A percentile compares a stretch with the other conserved stretches of the same genome.
phyloP scores from a whole-genome alignment of 2,113 vertebrate species.

The Numenius arquata region DNA sequence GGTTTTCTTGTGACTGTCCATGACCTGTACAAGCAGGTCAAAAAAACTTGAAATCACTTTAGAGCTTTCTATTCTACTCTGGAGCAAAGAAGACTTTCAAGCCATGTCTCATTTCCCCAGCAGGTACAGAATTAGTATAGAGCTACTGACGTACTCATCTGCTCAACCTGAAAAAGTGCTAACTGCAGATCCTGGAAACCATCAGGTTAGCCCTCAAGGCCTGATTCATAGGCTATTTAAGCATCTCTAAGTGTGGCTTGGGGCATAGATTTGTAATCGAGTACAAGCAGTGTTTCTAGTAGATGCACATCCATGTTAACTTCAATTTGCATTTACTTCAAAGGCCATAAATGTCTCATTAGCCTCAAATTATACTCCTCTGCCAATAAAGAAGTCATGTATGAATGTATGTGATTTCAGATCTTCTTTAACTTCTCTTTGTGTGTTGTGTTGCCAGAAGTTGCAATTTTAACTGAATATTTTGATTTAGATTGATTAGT shows the following conservation, averaged over 20 bases:
- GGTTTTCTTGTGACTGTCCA: not conserved
- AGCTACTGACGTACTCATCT: not conserved
- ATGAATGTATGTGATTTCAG: not conserved
- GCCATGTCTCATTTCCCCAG: not conserved
- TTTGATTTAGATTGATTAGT: not conserved
- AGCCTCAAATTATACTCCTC: not conserved
- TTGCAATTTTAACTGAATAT: not conserved
- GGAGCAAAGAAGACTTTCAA: not conserved
- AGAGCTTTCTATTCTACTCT: not conserved
- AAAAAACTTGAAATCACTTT: not conserved
- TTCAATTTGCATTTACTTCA: not conserved
- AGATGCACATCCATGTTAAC: not conserved
- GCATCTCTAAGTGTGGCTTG: not conserved
- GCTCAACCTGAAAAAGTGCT: not conserved
- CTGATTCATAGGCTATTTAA: not conserved
- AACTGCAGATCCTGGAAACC: not conserved
- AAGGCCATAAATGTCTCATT: not conserved
- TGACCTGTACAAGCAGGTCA: not conserved
- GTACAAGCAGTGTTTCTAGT: not conserved
- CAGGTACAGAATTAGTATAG: not conserved
- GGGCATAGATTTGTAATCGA: not conserved
- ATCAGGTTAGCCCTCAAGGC: not conserved
- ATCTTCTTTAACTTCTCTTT: not conserved
- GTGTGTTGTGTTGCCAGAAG: not conserved
- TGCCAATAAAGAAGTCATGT: not conserved